Base-by-base conservation (phyloP, 2,888 invertebrate genomes). In the Synergus laeviventris region DNA sequence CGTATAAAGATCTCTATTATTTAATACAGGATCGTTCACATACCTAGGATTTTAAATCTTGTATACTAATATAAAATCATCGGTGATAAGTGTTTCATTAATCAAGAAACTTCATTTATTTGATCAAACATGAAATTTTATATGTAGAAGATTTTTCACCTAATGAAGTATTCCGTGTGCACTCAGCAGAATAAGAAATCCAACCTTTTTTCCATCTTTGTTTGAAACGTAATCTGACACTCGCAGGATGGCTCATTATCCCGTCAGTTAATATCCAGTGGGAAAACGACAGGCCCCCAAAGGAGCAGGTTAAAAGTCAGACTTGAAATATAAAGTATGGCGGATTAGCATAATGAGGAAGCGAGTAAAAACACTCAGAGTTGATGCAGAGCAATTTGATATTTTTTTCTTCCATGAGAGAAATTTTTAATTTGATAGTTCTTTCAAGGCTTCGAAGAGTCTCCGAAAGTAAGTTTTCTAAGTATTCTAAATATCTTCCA, bases 331-430 rank as follows among this genome's bases (percentile, higher is more conserved):
- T 66, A 66, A 42, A 66, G 83, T 83, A 83, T 73, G 79, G 61
- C 36, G 81, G 85, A 86, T 86, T 86, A 86, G 78, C 86, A 84
- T 86, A 86, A 86, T 81, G 77, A 78, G 77, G 78, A 74, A 78
- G 77, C 73, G 59, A 45, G 45, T 66, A 66, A 66, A 64, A 66
- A 45, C 45, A 66, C 66, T 66, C 45, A 16, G 54, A 64, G 66
- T 56, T 56, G 12, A 56, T 14, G 24, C 49, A 4, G 36, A 14
- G 73, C 73, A 39, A 76, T 77, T 38, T 56, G 75, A 74, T 38
- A 66, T 74, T 61, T 59, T 45, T 73, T 75, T 76, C 60, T 64
- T 75, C 62, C 24, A 38, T 60, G 59, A 64, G 54, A 45, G 7
- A 64, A 66, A 66, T 66, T 66, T 66, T 45, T 45, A 70, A 56